phyloP scores from a whole-genome alignment of 2,888 invertebrate species.

The Poecilus cupreus region DNA sequence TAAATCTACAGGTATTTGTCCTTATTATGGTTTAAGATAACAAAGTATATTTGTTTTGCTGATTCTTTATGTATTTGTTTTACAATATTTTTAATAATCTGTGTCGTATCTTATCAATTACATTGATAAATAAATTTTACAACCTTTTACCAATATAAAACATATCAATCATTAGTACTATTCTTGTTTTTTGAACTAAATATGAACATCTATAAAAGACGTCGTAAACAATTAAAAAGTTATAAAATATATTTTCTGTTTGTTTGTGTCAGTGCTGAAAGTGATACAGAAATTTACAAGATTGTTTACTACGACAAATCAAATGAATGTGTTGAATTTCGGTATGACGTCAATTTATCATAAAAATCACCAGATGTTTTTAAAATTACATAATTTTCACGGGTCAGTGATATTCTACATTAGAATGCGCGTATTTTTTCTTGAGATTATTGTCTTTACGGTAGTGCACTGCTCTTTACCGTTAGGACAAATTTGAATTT shows the following conservation, averaged over 20 bases:
- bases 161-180: neutral
- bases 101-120: slow-evolving; percentile 29
- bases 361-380: slow-evolving; percentile 44
- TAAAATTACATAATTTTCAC: slow-evolving; percentile 34
- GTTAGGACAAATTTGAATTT: slow-evolving; percentile 39
- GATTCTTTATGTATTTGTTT: neutral
- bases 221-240: neutral
- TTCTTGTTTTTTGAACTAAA: neutral
- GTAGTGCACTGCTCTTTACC: slow-evolving; percentile 46
- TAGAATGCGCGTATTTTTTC: neutral
- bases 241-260: slow-evolving; percentile 36
- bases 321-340: slow-evolving; percentile 37
- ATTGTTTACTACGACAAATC: slow-evolving; percentile 43
- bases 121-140: slow-evolving; percentile 13
- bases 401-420: slow-evolving; percentile 1
- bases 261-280: neutral
- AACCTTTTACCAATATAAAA: neutral
- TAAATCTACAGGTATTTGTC: neutral
- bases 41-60: slow-evolving; percentile 17
- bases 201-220: slow-evolving; percentile 47
- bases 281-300: slow-evolving; percentile 24
- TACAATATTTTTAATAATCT: neutral
- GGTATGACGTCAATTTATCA: slow-evolving; percentile 26
- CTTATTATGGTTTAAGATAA: neutral
- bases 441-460: slow-evolving; percentile 46